Evolutionary conservation across 1,140 invertebrate genomes (phyloP).

Genomic region (Carposina sasakii): DNA sequence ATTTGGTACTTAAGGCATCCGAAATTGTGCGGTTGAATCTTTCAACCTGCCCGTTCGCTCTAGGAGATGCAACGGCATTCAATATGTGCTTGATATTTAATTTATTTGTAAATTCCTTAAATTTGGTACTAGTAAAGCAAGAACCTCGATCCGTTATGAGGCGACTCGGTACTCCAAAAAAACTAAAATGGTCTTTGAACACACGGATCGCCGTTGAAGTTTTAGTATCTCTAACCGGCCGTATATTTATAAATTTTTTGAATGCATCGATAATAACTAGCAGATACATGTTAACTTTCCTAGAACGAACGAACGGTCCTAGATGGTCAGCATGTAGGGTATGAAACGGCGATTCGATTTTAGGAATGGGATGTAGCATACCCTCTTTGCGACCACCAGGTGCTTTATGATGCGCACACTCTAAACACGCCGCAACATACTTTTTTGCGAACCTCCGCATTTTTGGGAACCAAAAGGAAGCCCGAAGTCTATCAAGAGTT

Average conservation of each 20-base stretch:
- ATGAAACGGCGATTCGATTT: slow-evolving; percentile 1
- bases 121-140: slow-evolving; percentile 7
- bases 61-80: no score
- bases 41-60: no score
- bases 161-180: slow-evolving; percentile 1
- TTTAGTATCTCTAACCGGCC: not conserved
- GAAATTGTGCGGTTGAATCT: no score
- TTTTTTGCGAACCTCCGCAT: no score
- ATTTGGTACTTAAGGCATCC: slow-evolving; percentile 20
- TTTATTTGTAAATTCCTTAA: slow-evolving; percentile 5
- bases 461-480: not conserved
- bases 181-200: slow-evolving; percentile 9
- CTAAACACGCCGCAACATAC: slow-evolving; percentile 13
- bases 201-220: slow-evolving; percentile 4
- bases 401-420: slow-evolving; percentile 14
- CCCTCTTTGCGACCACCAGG: slow-evolving; percentile 10
- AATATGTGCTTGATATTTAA: no score
- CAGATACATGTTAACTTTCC: slow-evolving; percentile 3
- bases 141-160: slow-evolving; percentile 5
- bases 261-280: slow-evolving; percentile 8
- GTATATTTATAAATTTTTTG: slow-evolving; percentile 9
- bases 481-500: slow-evolving; percentile 13
- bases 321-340: not conserved
- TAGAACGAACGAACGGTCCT: slow-evolving; percentile 4
- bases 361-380: slow-evolving; percentile 9